A percentile compares a stretch with the other conserved stretches of the same genome.
Conservation (phyloP, 2,113 vertebrate species). For the Jacana jacana region DNA sequence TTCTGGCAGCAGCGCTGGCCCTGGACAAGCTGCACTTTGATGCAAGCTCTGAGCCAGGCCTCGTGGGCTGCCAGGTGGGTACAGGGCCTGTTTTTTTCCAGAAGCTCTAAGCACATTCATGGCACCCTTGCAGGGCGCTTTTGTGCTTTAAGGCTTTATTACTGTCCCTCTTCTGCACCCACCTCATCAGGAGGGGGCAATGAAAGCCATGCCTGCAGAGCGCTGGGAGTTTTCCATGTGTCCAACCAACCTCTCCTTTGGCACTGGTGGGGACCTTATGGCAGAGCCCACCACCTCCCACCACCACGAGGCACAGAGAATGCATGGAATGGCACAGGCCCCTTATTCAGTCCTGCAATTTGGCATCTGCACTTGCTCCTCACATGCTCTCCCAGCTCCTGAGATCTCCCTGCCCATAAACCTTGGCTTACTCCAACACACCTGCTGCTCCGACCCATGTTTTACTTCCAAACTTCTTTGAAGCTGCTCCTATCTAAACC, state of each 20-base stretch:
- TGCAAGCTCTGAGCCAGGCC: background rate
- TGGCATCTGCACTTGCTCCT: slow-evolving; percentile 2
- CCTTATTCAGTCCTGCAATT: background rate
- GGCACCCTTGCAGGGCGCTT: background rate
- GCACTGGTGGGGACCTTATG: background rate
- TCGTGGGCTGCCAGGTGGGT: slow-evolving; percentile 44
- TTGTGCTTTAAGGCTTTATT: background rate
- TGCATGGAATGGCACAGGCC: rapidly evolving
- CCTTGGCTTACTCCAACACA: slow-evolving; percentile 34
- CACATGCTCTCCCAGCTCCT: background rate
- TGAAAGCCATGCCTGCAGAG: background rate
- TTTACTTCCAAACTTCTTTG: slow-evolving; percentile 31
- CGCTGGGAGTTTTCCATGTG: rapidly evolving
- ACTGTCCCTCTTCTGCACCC: background rate
- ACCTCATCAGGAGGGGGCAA: background rate
- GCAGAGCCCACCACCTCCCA: rapidly evolving
- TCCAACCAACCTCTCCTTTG: background rate
- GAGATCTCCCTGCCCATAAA: slow-evolving; percentile 29
- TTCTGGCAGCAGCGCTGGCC: background rate
- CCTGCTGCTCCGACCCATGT: slow-evolving; percentile 35
- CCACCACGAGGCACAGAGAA: rapidly evolving
- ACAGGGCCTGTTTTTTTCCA: background rate
- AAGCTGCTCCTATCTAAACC: slow-evolving; percentile 43
- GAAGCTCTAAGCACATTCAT: background rate
- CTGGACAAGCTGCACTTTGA: slow-evolving; percentile 24